A percentile compares a stretch with the other conserved stretches of the same genome.
These are phyloP conservation scores for Drosophila erecta DNA, from an alignment of 1,140 invertebrate species.

Conservation along the genomic window DNA sequence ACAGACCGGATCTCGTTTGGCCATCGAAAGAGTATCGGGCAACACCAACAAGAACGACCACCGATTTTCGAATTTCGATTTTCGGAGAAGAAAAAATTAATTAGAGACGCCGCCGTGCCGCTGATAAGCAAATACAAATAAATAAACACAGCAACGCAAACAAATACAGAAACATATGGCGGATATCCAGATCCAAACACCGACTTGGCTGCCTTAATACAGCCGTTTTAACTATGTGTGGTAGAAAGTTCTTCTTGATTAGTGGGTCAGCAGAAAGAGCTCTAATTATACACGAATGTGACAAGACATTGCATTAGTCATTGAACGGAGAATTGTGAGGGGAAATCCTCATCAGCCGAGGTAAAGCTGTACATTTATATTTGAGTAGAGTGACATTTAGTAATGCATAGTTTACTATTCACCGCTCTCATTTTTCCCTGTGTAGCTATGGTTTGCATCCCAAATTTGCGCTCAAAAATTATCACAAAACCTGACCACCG, in stretches of 20 bases:
- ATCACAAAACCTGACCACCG: conserved; percentile 14
- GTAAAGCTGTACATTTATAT: neutral
- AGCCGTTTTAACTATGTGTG: conserved; percentile 14
- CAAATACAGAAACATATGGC: conserved; percentile 39
- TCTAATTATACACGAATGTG: conserved; percentile 18
- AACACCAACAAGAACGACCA: conserved; percentile 12
- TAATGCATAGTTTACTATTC: no score
- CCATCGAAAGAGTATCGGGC: conserved; percentile 26
- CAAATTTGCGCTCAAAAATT: conserved; percentile 6
- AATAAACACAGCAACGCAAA: conserved; percentile 52
- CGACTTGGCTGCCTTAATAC: conserved; percentile 22
- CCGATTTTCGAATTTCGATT: conserved; percentile 1
- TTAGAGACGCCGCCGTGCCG: conserved; percentile 61
- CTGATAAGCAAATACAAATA: conserved; percentile 77
- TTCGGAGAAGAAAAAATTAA: conserved; percentile 64
- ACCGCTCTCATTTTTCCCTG: neutral
- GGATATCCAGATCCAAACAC: neutral
- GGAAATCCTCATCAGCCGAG: no score
- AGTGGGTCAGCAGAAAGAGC: conserved; percentile 20
- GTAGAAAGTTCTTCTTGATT: conserved; percentile 71
- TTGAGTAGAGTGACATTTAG: no score
- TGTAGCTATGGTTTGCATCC: conserved; percentile 7
- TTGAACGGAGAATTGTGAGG: neutral
- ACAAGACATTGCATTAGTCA: conserved; percentile 28
- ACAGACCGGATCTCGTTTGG: conserved; percentile 59